phyloP scores from a whole-genome alignment of 2,797 vertebrate species.

The Mustela erminea region DNA sequence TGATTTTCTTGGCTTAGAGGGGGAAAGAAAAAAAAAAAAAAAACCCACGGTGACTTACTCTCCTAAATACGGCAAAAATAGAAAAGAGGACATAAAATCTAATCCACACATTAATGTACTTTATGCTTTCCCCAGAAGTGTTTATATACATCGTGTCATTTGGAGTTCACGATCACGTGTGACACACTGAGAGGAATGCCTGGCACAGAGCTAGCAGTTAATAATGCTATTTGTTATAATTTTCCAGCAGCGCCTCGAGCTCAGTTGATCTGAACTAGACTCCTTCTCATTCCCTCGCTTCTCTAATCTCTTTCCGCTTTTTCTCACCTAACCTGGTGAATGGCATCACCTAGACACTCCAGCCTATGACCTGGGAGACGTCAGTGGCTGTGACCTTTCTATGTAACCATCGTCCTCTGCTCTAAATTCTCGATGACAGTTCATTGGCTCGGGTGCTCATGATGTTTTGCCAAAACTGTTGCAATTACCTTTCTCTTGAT shows the following conservation, averaged over 20 bases:
- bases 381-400: background rate
- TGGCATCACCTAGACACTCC: too few relatives aligned
- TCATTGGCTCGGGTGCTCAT: background rate
- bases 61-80: background rate
- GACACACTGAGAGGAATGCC: background rate
- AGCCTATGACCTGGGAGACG: background rate
- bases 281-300: background rate
- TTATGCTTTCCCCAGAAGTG: background rate
- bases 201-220: background rate
- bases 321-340: background rate
- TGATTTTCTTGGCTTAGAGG: constrained; percentile 8
- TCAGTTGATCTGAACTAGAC: background rate
- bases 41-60: background rate
- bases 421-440: background rate
- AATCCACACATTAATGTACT: background rate
- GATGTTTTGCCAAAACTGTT: background rate
- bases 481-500: background rate
- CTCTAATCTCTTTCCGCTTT: background rate
- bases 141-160: background rate
- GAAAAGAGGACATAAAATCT: background rate
- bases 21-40: background rate
- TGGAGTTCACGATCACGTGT: background rate
- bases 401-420: background rate
- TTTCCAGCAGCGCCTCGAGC: background rate
- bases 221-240: background rate